Evolutionary conservation across 2,888 invertebrate genomes (phyloP).

Genomic region (Gastrophysa polygoni): DNA sequence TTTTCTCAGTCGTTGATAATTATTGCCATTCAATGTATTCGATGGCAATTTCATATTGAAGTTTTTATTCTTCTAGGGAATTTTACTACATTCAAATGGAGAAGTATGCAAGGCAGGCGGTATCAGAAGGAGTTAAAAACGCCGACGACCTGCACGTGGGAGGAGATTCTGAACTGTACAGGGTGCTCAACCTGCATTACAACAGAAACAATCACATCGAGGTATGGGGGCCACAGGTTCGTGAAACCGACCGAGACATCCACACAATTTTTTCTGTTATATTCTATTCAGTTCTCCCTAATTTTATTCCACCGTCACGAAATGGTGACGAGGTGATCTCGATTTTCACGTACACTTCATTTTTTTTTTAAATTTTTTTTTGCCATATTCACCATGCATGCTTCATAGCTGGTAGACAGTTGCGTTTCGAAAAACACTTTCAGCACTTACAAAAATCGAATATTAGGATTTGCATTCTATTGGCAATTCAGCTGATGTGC

Average conservation of each 20-base stretch:
- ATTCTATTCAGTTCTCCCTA: neutral
- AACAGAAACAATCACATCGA: constrained; percentile 97
- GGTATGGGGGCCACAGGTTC: constrained; percentile 78
- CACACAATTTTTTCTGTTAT: constrained; percentile 3
- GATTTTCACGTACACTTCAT: constrained; percentile 19
- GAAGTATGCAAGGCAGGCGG: constrained; percentile 97
- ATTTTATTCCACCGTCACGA: neutral
- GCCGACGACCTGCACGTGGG: constrained; percentile 93
- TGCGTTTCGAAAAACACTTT: too few relatives aligned
- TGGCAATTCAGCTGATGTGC: too few relatives aligned
- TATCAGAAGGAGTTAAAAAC: constrained; percentile 94
- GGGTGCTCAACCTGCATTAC: constrained; percentile 98
- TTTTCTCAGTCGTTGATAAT: too few relatives aligned
- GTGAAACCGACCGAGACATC: constrained; percentile 58
- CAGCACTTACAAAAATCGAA: too few relatives aligned
- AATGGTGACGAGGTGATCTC: constrained; percentile 17
- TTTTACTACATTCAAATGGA: constrained; percentile 99
- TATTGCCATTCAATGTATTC: too few relatives aligned
- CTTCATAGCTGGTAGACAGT: too few relatives aligned
- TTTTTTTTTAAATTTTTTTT: neutral
- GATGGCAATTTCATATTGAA: too few relatives aligned
- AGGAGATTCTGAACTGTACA: constrained; percentile 95
- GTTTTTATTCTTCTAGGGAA: constrained; percentile 80
- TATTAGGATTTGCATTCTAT: too few relatives aligned
- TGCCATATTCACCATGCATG: too few relatives aligned